Percentiles rank a stretch among this genome's conserved stretches.
Evolutionary conservation across 2,797 vertebrate genomes (phyloP).

Genomic region (Centroberyx gerrardi): DNA sequence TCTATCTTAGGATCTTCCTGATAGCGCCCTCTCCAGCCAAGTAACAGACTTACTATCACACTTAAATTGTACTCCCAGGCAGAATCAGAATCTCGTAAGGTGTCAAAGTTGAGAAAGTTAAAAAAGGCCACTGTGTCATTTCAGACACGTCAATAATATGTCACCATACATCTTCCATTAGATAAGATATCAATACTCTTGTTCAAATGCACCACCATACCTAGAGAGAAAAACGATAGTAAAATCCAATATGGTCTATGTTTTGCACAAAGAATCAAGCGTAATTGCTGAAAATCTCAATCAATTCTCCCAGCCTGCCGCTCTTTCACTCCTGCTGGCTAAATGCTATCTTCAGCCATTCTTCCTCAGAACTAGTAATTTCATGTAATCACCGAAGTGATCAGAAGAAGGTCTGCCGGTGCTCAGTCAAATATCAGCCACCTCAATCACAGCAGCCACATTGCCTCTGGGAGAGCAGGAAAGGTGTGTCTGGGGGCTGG

Average conservation of each 20-base stretch:
- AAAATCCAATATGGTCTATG: slow-evolving; percentile 65
- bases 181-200: slow-evolving; percentile 58
- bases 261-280: slow-evolving; percentile 77
- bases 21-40: neutral
- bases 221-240: slow-evolving; percentile 24
- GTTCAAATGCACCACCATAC: slow-evolving; percentile 52
- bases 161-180: slow-evolving; percentile 39
- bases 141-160: slow-evolving; percentile 43
- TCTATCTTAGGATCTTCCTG: slow-evolving; percentile 19
- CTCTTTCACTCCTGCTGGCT: slow-evolving; percentile 76
- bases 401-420: slow-evolving; percentile 75
- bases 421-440: slow-evolving; percentile 82
- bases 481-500: slow-evolving; percentile 76
- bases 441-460: slow-evolving; percentile 75
- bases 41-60: neutral
- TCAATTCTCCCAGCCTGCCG: slow-evolving; percentile 76
- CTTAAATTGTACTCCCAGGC: slow-evolving; percentile 3
- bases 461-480: slow-evolving; percentile 64
- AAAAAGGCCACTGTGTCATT: slow-evolving; percentile 46
- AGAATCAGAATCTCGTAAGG: slow-evolving; percentile 25
- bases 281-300: slow-evolving; percentile 84
- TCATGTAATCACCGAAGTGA: slow-evolving; percentile 83
- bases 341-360: slow-evolving; percentile 78
- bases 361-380: slow-evolving; percentile 83
- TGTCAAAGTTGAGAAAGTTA: slow-evolving; percentile 35